Percentiles rank a stretch among this genome's conserved stretches.
Evolutionary conservation across 2,113 vertebrate species (phyloP).

Genomic region (Dunckerocampus dactyliophorus): DNA sequence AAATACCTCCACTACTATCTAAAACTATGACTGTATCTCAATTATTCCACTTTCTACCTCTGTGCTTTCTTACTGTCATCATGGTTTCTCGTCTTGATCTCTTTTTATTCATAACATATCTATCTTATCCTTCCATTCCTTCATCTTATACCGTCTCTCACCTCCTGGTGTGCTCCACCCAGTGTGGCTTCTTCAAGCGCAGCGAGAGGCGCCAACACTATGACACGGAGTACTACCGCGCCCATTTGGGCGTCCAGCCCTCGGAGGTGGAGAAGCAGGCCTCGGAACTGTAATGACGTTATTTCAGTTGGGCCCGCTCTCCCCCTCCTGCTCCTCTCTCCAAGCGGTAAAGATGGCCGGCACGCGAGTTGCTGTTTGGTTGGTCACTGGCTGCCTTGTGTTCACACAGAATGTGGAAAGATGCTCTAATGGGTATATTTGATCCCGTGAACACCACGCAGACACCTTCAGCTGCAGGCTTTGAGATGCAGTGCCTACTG

Average conservation of each 20-base stretch:
- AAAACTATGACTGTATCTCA: not conserved
- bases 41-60: not conserved
- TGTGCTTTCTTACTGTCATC: too few species aligned
- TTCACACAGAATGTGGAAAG: constrained; percentile 13
- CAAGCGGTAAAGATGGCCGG: constrained; percentile 56
- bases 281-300: constrained; percentile 65
- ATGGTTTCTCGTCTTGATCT: not conserved
- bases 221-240: constrained; percentile 83
- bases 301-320: constrained; percentile 60
- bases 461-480: constrained; percentile 12
- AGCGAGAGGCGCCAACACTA: constrained; percentile 72
- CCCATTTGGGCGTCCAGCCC: constrained; percentile 83
- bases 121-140: constrained; percentile 15
- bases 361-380: constrained; percentile 19
- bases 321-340: constrained; percentile 55
- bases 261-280: constrained; percentile 82
- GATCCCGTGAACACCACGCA: constrained; percentile 39
- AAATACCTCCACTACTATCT: not conserved
- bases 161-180: constrained; percentile 20
- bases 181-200: constrained; percentile 91
- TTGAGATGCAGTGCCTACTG: constrained; percentile 26
- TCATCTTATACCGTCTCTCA: constrained; percentile 13
- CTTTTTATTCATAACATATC: not conserved
- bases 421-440: not conserved
- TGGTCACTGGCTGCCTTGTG: constrained; percentile 34